These are phyloP conservation scores for Hipparchia sbordonii DNA, from an alignment of 2,888 invertebrate species.

Conservation along the genomic window DNA sequence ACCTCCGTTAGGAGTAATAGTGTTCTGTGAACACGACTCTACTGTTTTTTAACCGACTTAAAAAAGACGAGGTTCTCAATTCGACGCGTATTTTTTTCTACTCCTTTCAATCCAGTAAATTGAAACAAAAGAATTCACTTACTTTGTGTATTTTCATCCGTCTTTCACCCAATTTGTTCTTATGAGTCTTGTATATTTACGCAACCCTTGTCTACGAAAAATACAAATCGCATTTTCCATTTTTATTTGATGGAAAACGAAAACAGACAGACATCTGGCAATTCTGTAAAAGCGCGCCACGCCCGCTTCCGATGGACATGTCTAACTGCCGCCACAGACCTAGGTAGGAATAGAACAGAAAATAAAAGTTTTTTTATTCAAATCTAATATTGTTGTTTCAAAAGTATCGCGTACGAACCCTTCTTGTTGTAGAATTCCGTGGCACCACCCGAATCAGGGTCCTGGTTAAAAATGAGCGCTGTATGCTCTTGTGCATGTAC, in stretches of 20 bases:
- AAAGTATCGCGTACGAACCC: too few species aligned
- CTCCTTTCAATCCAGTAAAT: conserved; percentile 9
- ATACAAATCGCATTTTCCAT: conserved; percentile 30
- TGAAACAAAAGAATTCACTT: conserved; percentile 7
- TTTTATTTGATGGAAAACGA: conserved; percentile 50
- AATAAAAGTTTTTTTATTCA: conserved; percentile 6
- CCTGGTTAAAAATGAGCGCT: too few species aligned
- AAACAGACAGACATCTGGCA: conserved; percentile 62
- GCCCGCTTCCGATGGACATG: conserved; percentile 75
- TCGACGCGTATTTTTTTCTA: not conserved
- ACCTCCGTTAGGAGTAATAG: too few species aligned
- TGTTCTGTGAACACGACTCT: too few species aligned
- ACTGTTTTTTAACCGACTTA: too few species aligned
- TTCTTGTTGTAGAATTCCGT: too few species aligned
- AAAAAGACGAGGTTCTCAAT: too few species aligned
- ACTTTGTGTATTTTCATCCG: not conserved
- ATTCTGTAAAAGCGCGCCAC: conserved; percentile 74
- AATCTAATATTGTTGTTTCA: too few species aligned
- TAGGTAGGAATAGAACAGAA: conserved; percentile 44
- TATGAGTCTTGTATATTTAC: conserved; percentile 9
- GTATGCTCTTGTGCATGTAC: too few species aligned
- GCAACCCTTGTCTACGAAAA: conserved; percentile 14
- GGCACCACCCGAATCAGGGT: too few species aligned
- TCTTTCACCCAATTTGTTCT: conserved; percentile 2
- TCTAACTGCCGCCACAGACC: conserved; percentile 50